Conservation (phyloP, 2,888 invertebrate genomes). For the Xanthorhoe designata region DNA sequence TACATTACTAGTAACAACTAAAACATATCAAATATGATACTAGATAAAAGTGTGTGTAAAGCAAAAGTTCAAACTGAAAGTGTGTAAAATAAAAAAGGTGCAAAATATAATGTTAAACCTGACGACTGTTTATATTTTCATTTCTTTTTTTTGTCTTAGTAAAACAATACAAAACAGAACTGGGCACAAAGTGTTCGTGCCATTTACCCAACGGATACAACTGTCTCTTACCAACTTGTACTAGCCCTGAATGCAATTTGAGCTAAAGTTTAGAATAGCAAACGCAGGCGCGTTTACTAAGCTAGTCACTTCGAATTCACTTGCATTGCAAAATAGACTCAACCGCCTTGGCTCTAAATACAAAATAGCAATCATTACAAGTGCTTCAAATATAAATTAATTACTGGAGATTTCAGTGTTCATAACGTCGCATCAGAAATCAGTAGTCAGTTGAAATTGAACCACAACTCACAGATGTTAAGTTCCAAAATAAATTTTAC, state of each 20-base stretch:
- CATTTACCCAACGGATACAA: conserved; percentile 23
- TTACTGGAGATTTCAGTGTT: not conserved
- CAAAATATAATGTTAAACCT: too few species aligned
- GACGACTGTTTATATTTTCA: not conserved
- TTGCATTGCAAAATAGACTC: not conserved
- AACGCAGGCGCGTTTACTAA: conserved; percentile 11
- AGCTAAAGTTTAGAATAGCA: conserved; percentile 30
- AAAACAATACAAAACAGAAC: conserved; percentile 15
- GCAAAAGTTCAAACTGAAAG: too few species aligned
- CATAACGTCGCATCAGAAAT: not conserved
- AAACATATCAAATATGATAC: too few species aligned
- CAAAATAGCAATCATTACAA: not conserved
- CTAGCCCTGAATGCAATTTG: conserved; percentile 23
- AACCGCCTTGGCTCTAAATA: not conserved
- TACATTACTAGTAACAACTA: too few species aligned
- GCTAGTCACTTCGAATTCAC: not conserved
- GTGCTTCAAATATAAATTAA: not conserved
- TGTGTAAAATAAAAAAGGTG: too few species aligned
- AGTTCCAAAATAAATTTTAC: not conserved
- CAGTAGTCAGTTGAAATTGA: not conserved
- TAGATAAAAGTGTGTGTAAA: too few species aligned
- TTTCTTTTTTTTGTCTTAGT: not conserved
- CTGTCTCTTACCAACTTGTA: conserved; percentile 28
- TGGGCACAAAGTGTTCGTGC: conserved; percentile 11
- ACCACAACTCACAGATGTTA: not conserved